A percentile compares a stretch with the other conserved stretches of the same genome.
Conservation (phyloP, 2,888 invertebrate genomes). For the Hanleya hanleyi region DNA sequence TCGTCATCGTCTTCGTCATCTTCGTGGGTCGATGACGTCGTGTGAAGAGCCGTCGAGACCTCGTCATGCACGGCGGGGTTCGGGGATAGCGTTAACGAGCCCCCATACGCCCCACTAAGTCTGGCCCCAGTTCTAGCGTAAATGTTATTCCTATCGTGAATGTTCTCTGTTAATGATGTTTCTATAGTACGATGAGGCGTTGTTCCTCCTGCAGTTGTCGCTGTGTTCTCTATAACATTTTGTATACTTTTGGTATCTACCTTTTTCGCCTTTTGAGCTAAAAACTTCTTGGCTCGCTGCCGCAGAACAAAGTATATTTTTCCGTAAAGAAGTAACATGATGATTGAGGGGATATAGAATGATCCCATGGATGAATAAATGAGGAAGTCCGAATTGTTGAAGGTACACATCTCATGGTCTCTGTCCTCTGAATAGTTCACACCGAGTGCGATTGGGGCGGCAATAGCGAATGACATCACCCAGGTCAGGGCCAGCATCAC, state of each 20-base stretch:
- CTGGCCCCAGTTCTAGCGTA: not conserved
- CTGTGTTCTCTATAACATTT: constrained; percentile 65
- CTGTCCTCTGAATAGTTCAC: constrained; percentile 94
- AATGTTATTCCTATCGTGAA: not conserved
- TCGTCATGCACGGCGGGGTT: constrained; percentile 3
- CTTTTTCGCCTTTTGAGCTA: constrained; percentile 51
- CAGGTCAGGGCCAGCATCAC: constrained; percentile 96
- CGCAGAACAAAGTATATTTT: constrained; percentile 92
- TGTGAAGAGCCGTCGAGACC: not conserved
- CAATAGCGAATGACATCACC: constrained; percentile 96
- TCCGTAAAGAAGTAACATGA: constrained; percentile 98
- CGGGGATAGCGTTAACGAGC: not conserved
- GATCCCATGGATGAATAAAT: constrained; percentile 98
- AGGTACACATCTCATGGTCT: constrained; percentile 89
- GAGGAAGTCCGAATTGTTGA: constrained; percentile 98
- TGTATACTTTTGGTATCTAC: constrained; percentile 55
- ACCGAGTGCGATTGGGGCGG: constrained; percentile 95
- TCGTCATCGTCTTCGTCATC: constrained; percentile 59
- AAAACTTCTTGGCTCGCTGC: constrained; percentile 62
- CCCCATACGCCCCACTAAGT: not conserved
- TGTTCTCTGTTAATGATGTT: not conserved
- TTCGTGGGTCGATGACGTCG: constrained; percentile 44
- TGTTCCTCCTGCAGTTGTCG: constrained; percentile 29
- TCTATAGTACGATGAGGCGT: not conserved
- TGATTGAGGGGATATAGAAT: constrained; percentile 98